Evolutionary conservation across 2,888 invertebrate species (phyloP).

Genomic region (Ephialtes manifestator): DNA sequence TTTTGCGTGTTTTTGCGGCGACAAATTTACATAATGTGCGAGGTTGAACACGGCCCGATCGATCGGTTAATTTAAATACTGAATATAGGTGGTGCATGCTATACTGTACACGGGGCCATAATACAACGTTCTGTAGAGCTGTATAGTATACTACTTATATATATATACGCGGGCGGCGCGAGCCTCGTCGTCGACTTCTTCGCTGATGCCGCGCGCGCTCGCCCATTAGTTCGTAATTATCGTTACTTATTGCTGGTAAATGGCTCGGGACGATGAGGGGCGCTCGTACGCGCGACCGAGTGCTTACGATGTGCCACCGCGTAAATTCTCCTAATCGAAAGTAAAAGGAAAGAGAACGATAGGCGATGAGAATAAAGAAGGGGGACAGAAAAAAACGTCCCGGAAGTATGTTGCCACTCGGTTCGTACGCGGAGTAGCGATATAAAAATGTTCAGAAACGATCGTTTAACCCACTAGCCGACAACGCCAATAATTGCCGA

Average conservation of each 20-base stretch:
- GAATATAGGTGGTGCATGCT: slow-evolving; percentile 75
- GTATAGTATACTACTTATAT: slow-evolving; percentile 29
- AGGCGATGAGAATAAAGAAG: slow-evolving; percentile 13
- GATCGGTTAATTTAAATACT: slow-evolving; percentile 86
- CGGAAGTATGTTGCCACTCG: slow-evolving; percentile 47
- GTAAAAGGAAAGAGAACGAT: slow-evolving; percentile 46
- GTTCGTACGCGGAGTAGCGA: slow-evolving; percentile 9
- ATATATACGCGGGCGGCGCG: slow-evolving; percentile 70
- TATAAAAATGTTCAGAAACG: slow-evolving; percentile 34
- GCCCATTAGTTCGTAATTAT: slow-evolving; percentile 84
- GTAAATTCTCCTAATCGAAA: slow-evolving; percentile 76
- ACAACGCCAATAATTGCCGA: slow-evolving; percentile 52
- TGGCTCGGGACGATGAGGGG: slow-evolving; percentile 65
- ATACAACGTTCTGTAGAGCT: slow-evolving; percentile 24
- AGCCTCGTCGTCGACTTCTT: slow-evolving; percentile 62
- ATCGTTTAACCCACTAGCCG: slow-evolving; percentile 43
- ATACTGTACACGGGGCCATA: slow-evolving; percentile 40
- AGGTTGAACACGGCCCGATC: slow-evolving; percentile 83
- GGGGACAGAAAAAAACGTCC: slow-evolving; percentile 30
- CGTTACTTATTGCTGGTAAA: slow-evolving; percentile 83
- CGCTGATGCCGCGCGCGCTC: slow-evolving; percentile 66
- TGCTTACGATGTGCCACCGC: slow-evolving; percentile 73
- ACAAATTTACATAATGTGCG: slow-evolving; percentile 84
- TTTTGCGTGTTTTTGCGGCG: slow-evolving; percentile 82
- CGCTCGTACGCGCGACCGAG: slow-evolving; percentile 36